Evolutionary conservation across 2,888 invertebrate species (phyloP).

Genomic region (Eristalis intricaria): DNA sequence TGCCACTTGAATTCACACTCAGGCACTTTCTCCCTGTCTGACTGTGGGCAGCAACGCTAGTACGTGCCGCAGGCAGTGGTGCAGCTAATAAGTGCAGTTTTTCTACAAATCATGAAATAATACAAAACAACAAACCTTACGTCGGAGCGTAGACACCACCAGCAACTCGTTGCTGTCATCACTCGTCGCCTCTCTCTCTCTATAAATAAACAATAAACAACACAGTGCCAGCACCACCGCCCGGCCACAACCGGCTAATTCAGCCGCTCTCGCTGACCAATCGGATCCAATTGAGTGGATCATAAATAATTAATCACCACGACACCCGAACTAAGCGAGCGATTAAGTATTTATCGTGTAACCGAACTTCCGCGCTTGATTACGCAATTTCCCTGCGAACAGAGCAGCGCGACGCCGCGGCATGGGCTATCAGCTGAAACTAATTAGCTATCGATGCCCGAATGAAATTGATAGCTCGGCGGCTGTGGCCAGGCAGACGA

Average conservation of each 20-base stretch:
- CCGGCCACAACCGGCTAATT: conserved; percentile 5
- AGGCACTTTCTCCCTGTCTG: not conserved
- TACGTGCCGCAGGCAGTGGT: conserved; percentile 25
- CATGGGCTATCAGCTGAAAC: conserved; percentile 50
- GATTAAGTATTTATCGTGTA: conserved; percentile 44
- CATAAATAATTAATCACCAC: conserved; percentile 65
- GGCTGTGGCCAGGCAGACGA: not conserved
- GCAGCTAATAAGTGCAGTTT: conserved; percentile 45
- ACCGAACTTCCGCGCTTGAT: conserved; percentile 27
- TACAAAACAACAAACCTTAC: conserved; percentile 55
- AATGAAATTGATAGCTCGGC: conserved; percentile 46
- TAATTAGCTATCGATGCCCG: conserved; percentile 37
- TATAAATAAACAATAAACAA: conserved; percentile 50
- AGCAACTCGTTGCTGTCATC: conserved; percentile 52
- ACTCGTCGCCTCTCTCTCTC: conserved; percentile 21
- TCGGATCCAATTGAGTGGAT: conserved; percentile 44
- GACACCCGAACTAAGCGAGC: conserved; percentile 34
- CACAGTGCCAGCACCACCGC: conserved; percentile 3
- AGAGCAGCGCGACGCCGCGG: conserved; percentile 21
- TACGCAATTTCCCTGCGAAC: conserved; percentile 51
- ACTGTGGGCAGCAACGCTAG: conserved; percentile 7
- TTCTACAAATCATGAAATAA: conserved; percentile 26
- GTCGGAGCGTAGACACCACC: conserved; percentile 55
- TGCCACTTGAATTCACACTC: not conserved
- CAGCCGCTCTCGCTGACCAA: conserved; percentile 15